These are phyloP conservation scores for Azemiops feae DNA, from an alignment of 2,113 vertebrate genomes.

Conservation along the genomic window DNA sequence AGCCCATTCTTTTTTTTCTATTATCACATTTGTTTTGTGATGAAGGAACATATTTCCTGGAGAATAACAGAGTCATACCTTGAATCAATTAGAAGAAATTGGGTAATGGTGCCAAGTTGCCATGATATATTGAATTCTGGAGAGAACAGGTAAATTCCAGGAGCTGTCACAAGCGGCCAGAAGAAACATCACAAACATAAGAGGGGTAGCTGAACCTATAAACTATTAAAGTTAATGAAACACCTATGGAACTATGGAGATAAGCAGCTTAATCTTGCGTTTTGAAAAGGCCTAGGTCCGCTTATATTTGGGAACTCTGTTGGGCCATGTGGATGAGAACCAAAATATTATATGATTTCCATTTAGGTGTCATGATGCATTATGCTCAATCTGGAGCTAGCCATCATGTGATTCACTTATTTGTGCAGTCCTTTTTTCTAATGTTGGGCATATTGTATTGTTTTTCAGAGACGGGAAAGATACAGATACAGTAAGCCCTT, in stretches of 20 bases:
- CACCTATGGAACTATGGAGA: background rate
- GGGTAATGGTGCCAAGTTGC: background rate
- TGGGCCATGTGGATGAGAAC: background rate
- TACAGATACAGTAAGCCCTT: background rate
- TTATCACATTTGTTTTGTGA: background rate
- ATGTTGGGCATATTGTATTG: background rate
- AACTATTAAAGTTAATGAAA: background rate
- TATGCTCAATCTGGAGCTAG: background rate
- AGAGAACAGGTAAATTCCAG: background rate
- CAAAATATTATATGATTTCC: background rate
- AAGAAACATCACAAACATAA: background rate
- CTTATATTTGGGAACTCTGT: background rate
- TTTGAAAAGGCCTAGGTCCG: background rate
- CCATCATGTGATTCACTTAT: background rate
- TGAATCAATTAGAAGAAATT: background rate
- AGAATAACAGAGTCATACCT: background rate
- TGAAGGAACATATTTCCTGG: background rate
- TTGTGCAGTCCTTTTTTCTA: background rate
- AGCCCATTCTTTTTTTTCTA: background rate
- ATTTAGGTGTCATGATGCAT: background rate
- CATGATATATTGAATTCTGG: background rate
- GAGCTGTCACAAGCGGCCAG: background rate
- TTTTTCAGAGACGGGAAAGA: background rate
- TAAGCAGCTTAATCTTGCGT: background rate
- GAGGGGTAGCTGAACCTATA: background rate